phyloP scores from a whole-genome alignment of 2,113 vertebrate species.

The Ahaetulla prasina region DNA sequence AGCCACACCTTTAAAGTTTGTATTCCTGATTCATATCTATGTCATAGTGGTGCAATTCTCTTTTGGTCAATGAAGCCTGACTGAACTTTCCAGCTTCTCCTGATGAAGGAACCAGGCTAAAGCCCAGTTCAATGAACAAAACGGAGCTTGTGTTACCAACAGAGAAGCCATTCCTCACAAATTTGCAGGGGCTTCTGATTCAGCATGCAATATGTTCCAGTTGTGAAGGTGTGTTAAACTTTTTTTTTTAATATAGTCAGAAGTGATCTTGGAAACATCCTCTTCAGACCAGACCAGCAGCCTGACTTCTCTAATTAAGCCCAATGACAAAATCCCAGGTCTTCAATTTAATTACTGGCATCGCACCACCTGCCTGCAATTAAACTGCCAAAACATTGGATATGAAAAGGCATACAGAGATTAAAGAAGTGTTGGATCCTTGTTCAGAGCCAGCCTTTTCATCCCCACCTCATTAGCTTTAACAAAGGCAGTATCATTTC shows the following conservation, averaged over 20 bases:
- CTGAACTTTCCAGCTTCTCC: background rate
- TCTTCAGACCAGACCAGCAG: constrained; percentile 45
- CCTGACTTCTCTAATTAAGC: constrained; percentile 52
- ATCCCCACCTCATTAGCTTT: constrained; percentile 51
- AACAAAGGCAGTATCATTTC: constrained; percentile 48
- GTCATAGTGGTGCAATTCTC: background rate
- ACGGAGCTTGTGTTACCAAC: background rate
- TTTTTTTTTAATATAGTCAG: constrained; percentile 34
- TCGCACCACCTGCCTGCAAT: constrained; percentile 60
- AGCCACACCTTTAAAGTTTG: background rate
- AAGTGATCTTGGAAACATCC: constrained; percentile 35
- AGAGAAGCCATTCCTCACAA: background rate
- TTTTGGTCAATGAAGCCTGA: background rate
- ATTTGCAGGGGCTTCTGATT: background rate
- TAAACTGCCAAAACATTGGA: constrained; percentile 68
- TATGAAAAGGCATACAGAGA: constrained; percentile 49
- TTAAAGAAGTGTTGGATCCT: constrained; percentile 33
- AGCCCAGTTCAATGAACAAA: background rate
- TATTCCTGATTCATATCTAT: background rate
- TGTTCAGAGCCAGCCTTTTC: constrained; percentile 29
- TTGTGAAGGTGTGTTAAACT: background rate
- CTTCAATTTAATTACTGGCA: constrained; percentile 59
- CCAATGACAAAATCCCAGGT: constrained; percentile 59
- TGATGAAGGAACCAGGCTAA: background rate
- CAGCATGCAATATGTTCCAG: background rate